phyloP scores from a whole-genome alignment of 2,113 vertebrate genomes.

The Hiodon tergisus region DNA sequence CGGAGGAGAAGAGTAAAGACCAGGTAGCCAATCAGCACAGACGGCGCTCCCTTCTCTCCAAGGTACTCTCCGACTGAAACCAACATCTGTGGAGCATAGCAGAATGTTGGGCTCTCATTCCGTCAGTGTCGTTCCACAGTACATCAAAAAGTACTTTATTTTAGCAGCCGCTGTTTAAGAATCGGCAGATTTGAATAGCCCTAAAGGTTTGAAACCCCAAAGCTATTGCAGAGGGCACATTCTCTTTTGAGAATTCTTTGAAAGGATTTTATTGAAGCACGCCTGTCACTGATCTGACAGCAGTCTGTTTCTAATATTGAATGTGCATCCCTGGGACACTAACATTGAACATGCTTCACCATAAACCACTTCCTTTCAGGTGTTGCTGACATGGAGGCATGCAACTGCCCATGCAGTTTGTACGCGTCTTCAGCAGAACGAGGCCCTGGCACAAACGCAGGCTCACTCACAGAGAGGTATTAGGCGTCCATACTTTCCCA shows the following conservation, averaged over 20 bases:
- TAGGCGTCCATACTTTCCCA: not conserved
- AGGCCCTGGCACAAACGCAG: conserved; percentile 51
- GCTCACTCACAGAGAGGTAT: conserved; percentile 61
- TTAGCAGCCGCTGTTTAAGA: too few species aligned
- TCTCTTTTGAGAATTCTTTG: too few species aligned
- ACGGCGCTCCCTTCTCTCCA: conserved; percentile 49
- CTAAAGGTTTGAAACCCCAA: too few species aligned
- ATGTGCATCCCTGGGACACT: not conserved
- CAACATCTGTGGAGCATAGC: not conserved
- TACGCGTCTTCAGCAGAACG: conserved; percentile 52
- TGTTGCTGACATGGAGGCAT: conserved; percentile 66
- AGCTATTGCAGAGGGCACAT: too few species aligned
- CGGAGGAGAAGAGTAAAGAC: conserved; percentile 39
- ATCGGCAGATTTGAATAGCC: too few species aligned
- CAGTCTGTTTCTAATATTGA: not conserved
- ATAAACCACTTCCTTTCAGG: conserved; percentile 31
- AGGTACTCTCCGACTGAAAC: conserved; percentile 57
- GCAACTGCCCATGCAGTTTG: conserved; percentile 30
- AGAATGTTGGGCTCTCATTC: not conserved
- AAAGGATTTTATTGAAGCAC: not conserved
- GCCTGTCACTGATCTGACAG: not conserved
- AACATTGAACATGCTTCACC: not conserved
- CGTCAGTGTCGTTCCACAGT: not conserved
- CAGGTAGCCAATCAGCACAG: conserved; percentile 57
- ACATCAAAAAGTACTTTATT: too few species aligned